phyloP scores from a whole-genome alignment of 2,113 vertebrate species.

The Nyctereutes procyonoides region DNA sequence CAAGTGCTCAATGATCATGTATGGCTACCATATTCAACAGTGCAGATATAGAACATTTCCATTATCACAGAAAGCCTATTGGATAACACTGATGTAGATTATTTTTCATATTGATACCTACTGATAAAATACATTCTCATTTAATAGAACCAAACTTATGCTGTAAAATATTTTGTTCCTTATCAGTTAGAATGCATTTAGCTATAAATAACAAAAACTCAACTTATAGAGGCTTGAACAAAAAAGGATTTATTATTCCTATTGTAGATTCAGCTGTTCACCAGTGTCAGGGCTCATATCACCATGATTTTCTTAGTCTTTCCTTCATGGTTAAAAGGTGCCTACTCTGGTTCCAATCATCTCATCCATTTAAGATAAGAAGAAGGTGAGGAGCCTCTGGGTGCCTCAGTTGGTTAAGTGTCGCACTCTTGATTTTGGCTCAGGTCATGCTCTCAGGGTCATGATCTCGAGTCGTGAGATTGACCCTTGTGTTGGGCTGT shows the following conservation, averaged over 20 bases:
- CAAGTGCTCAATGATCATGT: neutral
- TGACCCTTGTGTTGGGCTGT: neutral
- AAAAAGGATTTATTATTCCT: neutral
- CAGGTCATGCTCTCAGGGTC: neutral
- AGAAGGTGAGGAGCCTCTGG: neutral
- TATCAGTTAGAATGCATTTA: neutral
- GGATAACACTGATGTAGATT: neutral
- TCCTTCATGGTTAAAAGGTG: neutral
- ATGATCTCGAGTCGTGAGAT: neutral
- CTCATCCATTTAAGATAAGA: neutral
- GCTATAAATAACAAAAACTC: neutral
- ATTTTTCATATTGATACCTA: neutral
- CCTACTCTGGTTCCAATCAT: neutral
- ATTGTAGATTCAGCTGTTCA: neutral
- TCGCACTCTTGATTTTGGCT: neutral
- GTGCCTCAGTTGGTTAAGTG: neutral
- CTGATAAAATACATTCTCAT: neutral
- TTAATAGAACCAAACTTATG: conserved; percentile 5
- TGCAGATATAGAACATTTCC: neutral
- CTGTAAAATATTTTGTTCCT: neutral
- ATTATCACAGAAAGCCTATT: neutral
- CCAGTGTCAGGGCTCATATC: neutral
- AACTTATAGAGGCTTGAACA: neutral
- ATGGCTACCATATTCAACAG: neutral
- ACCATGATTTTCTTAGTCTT: neutral